Percentiles rank a stretch among this genome's conserved stretches.
phyloP scores from a whole-genome alignment of 2,888 invertebrate genomes.

The Sinopyrophorus schimmeli region DNA sequence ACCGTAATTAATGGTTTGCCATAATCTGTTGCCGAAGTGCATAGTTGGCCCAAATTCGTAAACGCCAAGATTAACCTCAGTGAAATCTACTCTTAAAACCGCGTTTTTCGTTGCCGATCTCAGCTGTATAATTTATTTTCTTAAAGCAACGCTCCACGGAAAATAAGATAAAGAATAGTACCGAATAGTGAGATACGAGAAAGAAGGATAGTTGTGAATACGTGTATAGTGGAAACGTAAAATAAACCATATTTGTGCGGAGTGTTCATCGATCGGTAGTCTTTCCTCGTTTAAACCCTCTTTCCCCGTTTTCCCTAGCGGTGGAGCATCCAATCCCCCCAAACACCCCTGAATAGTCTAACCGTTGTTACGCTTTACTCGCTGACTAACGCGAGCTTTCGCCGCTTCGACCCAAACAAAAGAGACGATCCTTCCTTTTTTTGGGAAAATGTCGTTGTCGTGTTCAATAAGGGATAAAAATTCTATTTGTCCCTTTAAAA shows the following conservation, averaged over 20 bases:
- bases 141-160: constrained; percentile 10
- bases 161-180: constrained; percentile 16
- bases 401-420: constrained; percentile 31
- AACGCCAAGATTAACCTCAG: constrained; percentile 34
- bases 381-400: constrained; percentile 35
- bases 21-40: constrained; percentile 26
- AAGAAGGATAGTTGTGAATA: constrained; percentile 32
- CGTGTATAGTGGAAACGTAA: constrained; percentile 42
- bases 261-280: constrained; percentile 47
- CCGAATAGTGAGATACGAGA: constrained; percentile 12
- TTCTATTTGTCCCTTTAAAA: constrained; percentile 32
- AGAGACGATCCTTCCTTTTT: constrained; percentile 24
- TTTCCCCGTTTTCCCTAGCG: constrained; percentile 35
- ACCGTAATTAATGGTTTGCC: constrained; percentile 4
- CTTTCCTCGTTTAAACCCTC: constrained; percentile 39
- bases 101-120: constrained; percentile 26
- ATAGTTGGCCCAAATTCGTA: constrained; percentile 16
- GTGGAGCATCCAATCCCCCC: constrained; percentile 39
- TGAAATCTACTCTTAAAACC: constrained; percentile 33
- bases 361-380: constrained; percentile 37
- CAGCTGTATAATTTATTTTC: constrained; percentile 28
- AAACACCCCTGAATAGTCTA: constrained; percentile 40
- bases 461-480: constrained; percentile 28
- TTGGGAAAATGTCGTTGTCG: constrained; percentile 23
- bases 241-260: constrained; percentile 46